Percentiles rank a stretch among this genome's conserved stretches.
Conservation (phyloP, 2,888 invertebrate genomes). For the Macrophya annulata region DNA sequence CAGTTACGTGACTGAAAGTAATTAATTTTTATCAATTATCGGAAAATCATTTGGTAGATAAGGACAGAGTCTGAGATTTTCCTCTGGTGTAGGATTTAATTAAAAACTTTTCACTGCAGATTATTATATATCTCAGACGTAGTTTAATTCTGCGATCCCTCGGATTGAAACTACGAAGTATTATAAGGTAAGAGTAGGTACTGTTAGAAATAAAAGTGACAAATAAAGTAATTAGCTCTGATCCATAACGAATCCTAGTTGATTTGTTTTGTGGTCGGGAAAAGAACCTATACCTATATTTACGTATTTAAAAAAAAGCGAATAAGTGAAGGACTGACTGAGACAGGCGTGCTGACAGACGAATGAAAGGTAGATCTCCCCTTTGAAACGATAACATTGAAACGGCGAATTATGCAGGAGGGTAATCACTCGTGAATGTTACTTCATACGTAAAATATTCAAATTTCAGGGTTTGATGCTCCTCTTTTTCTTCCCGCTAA, state of each 20-base stretch:
- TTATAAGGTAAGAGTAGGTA: neutral
- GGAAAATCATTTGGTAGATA: conserved; percentile 40
- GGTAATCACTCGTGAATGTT: conserved; percentile 52
- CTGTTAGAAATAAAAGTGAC: conserved; percentile 4
- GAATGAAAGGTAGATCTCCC: conserved; percentile 36
- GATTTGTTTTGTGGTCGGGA: neutral
- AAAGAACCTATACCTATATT: neutral
- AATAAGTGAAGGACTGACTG: conserved; percentile 16
- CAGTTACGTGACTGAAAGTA: conserved; percentile 10
- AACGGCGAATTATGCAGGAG: conserved; percentile 49
- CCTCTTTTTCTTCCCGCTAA: conserved; percentile 21
- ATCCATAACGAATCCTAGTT: neutral
- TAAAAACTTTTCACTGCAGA: conserved; percentile 7
- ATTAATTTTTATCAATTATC: conserved; percentile 48
- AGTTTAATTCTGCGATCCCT: neutral
- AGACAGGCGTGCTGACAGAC: conserved; percentile 41
- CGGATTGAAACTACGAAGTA: neutral
- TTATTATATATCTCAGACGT: neutral
- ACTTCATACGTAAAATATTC: conserved; percentile 55
- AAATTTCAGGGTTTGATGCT: conserved; percentile 45
- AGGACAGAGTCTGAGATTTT: neutral
- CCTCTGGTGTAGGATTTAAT: conserved; percentile 27
- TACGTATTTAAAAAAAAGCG: neutral
- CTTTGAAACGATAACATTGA: conserved; percentile 45
- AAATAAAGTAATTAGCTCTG: neutral